Evolutionary conservation across 2,113 vertebrate species (phyloP).

Genomic region (Anhinga anhinga): DNA sequence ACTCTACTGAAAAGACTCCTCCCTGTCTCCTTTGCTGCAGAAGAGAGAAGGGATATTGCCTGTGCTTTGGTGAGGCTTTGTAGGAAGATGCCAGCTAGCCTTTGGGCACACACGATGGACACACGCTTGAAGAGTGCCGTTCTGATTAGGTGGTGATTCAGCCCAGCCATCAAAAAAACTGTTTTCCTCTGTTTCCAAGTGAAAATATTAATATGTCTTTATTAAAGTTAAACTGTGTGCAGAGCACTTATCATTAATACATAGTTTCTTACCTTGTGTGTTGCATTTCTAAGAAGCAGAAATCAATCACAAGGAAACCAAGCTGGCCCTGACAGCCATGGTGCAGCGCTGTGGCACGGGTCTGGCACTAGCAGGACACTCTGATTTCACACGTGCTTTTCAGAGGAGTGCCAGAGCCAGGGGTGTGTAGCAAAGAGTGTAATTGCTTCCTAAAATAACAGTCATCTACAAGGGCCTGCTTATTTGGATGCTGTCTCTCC

Average conservation of each 20-base stretch:
- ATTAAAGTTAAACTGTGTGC: background rate
- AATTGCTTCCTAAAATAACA: background rate
- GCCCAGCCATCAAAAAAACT: background rate
- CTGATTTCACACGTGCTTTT: background rate
- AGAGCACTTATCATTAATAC: background rate
- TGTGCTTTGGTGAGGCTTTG: background rate
- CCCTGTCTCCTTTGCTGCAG: background rate
- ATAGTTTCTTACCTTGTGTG: background rate
- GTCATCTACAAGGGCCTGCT: background rate
- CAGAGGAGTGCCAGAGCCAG: background rate
- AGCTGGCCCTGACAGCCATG: background rate
- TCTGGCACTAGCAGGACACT: background rate
- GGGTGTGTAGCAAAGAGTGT: background rate
- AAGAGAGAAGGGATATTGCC: background rate
- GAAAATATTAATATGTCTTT: background rate
- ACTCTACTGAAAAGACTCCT: background rate
- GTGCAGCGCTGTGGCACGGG: background rate
- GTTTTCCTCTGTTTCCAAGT: background rate
- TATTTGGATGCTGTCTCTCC: background rate
- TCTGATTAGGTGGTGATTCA: background rate
- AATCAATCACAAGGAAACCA: background rate
- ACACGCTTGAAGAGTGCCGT: accelerated
- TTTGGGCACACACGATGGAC: background rate
- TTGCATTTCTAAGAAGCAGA: background rate
- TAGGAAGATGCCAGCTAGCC: background rate